phyloP scores from a whole-genome alignment of 2,888 invertebrate species.

The Cylindroiulus punctatus region DNA sequence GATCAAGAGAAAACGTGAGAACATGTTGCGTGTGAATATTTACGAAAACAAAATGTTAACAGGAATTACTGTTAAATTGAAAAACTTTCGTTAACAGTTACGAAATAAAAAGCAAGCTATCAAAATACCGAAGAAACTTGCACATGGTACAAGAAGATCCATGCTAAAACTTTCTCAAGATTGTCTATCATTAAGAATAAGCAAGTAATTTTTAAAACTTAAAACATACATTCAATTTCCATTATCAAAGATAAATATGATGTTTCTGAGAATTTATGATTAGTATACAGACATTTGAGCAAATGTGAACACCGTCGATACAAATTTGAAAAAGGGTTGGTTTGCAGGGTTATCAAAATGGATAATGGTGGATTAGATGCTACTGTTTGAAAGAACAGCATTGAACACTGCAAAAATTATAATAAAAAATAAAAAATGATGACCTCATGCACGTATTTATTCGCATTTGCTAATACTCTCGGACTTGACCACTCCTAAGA shows the following conservation, averaged over 20 bases:
- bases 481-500: constrained; percentile 16
- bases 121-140: too few species aligned
- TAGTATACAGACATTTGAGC: not conserved
- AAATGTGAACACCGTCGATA: not conserved
- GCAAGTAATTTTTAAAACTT: too few species aligned
- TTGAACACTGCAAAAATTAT: not conserved
- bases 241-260: not conserved
- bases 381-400: not conserved
- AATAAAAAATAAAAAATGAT: not conserved
- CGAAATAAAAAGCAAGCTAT: too few species aligned
- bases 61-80: too few species aligned
- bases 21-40: too few species aligned
- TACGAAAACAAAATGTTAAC: too few species aligned
- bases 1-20: too few species aligned
- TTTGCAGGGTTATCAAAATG: constrained; percentile 4
- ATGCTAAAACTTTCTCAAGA: too few species aligned
- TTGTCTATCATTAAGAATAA: too few species aligned
- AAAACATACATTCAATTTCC: not conserved
- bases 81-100: too few species aligned
- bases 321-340: not conserved
- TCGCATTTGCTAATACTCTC: constrained; percentile 31
- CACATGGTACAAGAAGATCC: too few species aligned
- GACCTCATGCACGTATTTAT: constrained; percentile 14
- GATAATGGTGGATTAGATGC: not conserved
- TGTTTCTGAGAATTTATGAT: not conserved